These are phyloP conservation scores for Sturmia bella DNA, from an alignment of 2,888 invertebrate genomes.

Conservation along the genomic window DNA sequence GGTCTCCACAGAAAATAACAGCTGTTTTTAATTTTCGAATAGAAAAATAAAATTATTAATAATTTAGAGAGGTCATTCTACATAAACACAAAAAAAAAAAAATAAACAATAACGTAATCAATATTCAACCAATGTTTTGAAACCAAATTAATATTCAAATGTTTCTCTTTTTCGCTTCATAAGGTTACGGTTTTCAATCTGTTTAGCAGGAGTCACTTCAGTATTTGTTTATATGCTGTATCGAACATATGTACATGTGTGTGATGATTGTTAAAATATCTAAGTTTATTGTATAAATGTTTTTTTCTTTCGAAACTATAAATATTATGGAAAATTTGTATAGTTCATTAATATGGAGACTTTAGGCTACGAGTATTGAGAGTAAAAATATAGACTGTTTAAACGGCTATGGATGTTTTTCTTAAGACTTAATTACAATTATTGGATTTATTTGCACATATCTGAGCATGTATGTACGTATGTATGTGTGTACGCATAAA, in stretches of 20 bases:
- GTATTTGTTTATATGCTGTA: background rate
- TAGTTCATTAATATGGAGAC: background rate
- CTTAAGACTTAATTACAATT: constrained; percentile 45
- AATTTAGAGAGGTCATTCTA: too few relatives aligned
- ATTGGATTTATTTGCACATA: constrained; percentile 14
- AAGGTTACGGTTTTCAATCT: too few relatives aligned
- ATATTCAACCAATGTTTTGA: too few relatives aligned
- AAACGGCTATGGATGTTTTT: background rate
- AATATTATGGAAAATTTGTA: background rate
- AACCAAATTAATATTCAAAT: too few relatives aligned
- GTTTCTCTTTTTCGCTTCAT: too few relatives aligned
- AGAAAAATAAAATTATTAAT: too few relatives aligned
- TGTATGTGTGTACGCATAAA: constrained; percentile 24
- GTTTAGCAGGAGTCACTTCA: too few relatives aligned
- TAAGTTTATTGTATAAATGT: constrained; percentile 6
- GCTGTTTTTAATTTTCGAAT: too few relatives aligned
- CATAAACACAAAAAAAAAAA: too few relatives aligned
- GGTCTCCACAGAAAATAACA: too few relatives aligned
- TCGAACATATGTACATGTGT: background rate
- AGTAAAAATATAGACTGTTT: constrained; percentile 4
- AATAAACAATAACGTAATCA: too few relatives aligned
- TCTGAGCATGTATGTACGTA: constrained; percentile 8
- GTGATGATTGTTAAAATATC: background rate
- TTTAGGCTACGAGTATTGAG: background rate
- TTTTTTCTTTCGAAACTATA: background rate